These are phyloP conservation scores for Molossus alvarezi DNA, from an alignment of 2,797 vertebrate species.

Conservation along the genomic window DNA sequence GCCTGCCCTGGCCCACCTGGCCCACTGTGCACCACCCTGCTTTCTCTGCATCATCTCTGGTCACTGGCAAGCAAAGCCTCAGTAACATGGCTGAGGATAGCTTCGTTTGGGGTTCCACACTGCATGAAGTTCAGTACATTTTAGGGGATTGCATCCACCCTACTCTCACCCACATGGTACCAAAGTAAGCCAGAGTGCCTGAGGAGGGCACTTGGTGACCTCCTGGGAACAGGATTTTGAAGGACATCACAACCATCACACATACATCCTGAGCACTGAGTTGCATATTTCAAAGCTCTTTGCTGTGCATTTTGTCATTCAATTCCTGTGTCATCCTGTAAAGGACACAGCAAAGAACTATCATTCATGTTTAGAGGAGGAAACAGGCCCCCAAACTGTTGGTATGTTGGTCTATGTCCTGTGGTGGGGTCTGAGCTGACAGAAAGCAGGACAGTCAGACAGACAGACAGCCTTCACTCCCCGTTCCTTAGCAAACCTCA, in stretches of 20 bases:
- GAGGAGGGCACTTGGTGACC: neutral
- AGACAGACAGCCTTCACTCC: neutral
- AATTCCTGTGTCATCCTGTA: neutral
- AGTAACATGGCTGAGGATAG: neutral
- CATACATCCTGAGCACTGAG: too few relatives aligned
- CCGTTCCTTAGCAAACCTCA: neutral
- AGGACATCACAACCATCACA: too few relatives aligned
- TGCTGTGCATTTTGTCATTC: neutral
- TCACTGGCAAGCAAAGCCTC: neutral
- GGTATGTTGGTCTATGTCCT: neutral
- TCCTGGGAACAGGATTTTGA: neutral
- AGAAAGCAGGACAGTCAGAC: neutral
- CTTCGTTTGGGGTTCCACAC: neutral
- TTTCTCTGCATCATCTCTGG: neutral
- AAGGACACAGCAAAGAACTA: neutral
- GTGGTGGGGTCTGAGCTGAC: neutral
- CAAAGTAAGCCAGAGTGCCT: neutral
- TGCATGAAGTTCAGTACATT: neutral
- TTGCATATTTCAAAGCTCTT: neutral
- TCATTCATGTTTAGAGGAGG: neutral
- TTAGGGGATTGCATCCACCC: neutral
- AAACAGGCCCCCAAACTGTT: neutral
- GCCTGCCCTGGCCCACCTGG: rapidly evolving
- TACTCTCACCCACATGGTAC: neutral
- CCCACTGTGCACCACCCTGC: neutral